Evolutionary conservation across 2,888 invertebrate species (phyloP).

Genomic region (Alloscopus bannaensis): DNA sequence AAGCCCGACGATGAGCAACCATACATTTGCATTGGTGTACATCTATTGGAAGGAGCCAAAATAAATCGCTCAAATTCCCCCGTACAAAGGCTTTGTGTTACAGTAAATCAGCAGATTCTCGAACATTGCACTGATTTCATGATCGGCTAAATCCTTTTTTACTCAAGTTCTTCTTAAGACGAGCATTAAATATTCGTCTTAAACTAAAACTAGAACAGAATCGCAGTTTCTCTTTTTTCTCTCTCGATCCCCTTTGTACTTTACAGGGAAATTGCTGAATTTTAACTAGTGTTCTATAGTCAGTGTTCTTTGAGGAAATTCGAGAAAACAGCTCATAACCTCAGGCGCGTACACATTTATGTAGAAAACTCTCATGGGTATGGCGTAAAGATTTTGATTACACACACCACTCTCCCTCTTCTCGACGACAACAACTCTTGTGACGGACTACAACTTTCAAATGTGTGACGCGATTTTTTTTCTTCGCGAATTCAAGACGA

Average conservation of each 20-base stretch:
- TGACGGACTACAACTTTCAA: too few relatives aligned
- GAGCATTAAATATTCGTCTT: slow-evolving; percentile 26
- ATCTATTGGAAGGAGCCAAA: too few relatives aligned
- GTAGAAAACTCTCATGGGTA: too few relatives aligned
- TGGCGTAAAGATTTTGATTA: too few relatives aligned
- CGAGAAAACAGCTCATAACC: too few relatives aligned
- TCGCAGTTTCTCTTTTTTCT: slow-evolving; percentile 18
- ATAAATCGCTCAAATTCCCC: slow-evolving; percentile 46
- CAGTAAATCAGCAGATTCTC: slow-evolving; percentile 45
- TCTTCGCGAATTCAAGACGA: too few relatives aligned
- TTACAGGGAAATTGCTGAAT: slow-evolving; percentile 45
- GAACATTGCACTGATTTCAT: slow-evolving; percentile 42
- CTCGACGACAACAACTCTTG: too few relatives aligned
- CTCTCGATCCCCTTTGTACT: not conserved
- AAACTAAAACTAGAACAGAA: slow-evolving; percentile 20
- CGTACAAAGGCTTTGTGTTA: slow-evolving; percentile 33
- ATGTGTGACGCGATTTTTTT: too few relatives aligned
- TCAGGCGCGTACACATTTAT: too few relatives aligned
- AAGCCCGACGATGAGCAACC: not conserved
- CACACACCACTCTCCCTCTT: too few relatives aligned
- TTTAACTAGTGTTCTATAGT: slow-evolving; percentile 34
- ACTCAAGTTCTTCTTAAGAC: slow-evolving; percentile 15
- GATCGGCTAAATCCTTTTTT: slow-evolving; percentile 35
- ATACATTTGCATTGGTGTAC: not conserved
- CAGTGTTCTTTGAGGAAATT: too few relatives aligned